Base-by-base conservation (phyloP, 2,113 vertebrate genomes). In the Neomonachus schauinslandi region DNA sequence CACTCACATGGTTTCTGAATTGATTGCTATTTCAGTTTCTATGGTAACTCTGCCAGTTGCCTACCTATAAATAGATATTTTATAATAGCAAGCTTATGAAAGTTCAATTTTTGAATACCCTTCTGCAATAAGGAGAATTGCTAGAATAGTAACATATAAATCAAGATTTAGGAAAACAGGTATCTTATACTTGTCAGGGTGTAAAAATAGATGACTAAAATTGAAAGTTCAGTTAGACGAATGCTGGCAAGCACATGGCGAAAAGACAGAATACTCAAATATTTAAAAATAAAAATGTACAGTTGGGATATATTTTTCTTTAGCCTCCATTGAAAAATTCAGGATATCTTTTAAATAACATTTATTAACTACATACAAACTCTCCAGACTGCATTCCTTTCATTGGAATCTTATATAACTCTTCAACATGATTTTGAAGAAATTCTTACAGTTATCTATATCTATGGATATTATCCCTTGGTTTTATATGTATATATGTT, bases 21-120 rank as follows among this genome's bases (percentile, higher is more conserved):
- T 93, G 92, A 98, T 97, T 95, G 84, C 95, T 95, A 42, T 96
- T 96, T 97, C 96, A 92, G 98, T 98, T 98, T 97, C 98, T 95
- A 98, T 98, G 96, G 98, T 81, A 98, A 98, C 98, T 96, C 91
- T 96, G 94, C 81, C 97, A 95, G 93, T 97, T 98, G 86, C 93
- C 96, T 96, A 93, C 94, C 97, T 98, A 97, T 97, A 98, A 98
- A 98, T 98, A 98, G 97, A 93, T 88, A 87, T 92, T 95, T 98
- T 97, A 97, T 93, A 97, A 96, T 93, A 97, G 87, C 96, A 98
- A 72, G 77, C 74, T 97, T 95, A 89, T 94, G 69, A 86, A 97
- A 97, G 95, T 98, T 97, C 95, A 95, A 51, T 93, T 98, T 97
- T 97, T 98, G 83, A 98, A 92, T 55, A 96, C n/a, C 51, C 39